These are phyloP conservation scores for Smittia sp. DNA, from an alignment of 2,888 invertebrate species.

Conservation along the genomic window DNA sequence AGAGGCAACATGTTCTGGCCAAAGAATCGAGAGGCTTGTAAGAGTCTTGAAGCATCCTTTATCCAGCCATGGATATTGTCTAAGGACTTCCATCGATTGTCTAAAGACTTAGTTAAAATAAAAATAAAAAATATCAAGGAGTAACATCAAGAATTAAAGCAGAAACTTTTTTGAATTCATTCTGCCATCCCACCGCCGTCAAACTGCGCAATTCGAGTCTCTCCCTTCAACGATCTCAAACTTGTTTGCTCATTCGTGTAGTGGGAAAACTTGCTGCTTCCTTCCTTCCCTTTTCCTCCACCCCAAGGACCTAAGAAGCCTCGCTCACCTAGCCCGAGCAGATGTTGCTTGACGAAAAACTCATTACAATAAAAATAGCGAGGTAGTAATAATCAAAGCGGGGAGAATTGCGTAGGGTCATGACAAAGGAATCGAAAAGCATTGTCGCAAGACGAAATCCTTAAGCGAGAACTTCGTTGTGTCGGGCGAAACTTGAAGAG, in stretches of 20 bases:
- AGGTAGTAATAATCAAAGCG: constrained; percentile 8
- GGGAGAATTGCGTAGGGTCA: constrained; percentile 34
- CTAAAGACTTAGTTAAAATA: too few relatives aligned
- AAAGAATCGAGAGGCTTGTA: too few relatives aligned
- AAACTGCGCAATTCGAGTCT: not conserved
- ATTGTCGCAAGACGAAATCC: constrained; percentile 24
- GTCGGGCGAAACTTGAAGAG: not conserved
- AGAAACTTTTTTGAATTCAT: too few relatives aligned
- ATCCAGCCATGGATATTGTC: too few relatives aligned
- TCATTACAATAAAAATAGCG: constrained; percentile 39
- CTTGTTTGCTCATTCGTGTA: not conserved
- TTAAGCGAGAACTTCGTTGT: not conserved
- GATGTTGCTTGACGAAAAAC: constrained; percentile 29
- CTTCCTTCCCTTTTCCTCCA: constrained; percentile 21
- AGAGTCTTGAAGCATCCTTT: too few relatives aligned
- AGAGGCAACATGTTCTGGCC: too few relatives aligned
- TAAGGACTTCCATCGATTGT: too few relatives aligned
- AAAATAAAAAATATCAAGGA: too few relatives aligned
- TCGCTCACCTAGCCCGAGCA: not conserved
- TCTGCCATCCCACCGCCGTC: too few relatives aligned
- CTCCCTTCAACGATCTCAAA: not conserved
- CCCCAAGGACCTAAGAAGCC: not conserved
- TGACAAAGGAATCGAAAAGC: constrained; percentile 9
- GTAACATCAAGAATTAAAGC: too few relatives aligned
- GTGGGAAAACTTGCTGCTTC: constrained; percentile 37